Percentiles rank a stretch among this genome's conserved stretches.
Evolutionary conservation across 2,888 invertebrate species (phyloP).

Genomic region (Parapristionchus giblindavisi): DNA sequence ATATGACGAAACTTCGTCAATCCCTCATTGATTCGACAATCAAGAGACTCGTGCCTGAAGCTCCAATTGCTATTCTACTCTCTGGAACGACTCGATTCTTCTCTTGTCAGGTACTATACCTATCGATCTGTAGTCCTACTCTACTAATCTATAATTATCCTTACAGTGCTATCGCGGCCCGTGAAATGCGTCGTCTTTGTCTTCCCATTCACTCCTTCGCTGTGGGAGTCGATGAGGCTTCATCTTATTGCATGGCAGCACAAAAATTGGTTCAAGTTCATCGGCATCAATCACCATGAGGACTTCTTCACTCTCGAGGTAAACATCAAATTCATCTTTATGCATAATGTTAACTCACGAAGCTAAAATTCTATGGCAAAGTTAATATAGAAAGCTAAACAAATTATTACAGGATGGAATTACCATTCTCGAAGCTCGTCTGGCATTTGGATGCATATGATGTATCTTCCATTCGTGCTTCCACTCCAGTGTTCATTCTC

Average conservation of each 20-base stretch:
- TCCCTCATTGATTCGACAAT: slow-evolving; percentile 76
- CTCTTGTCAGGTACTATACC: slow-evolving; percentile 75
- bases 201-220: slow-evolving; percentile 81
- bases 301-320: slow-evolving; percentile 77
- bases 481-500: no score
- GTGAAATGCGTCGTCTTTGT: slow-evolving; percentile 68
- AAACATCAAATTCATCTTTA: neutral
- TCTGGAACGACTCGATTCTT: slow-evolving; percentile 86
- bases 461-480: no score
- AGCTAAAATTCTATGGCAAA: no score
- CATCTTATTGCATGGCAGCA: slow-evolving; percentile 86
- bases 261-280: slow-evolving; percentile 73
- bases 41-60: slow-evolving; percentile 85
- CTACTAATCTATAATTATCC: no score
- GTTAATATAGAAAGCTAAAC: no score
- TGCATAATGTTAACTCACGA: no score
- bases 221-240: slow-evolving; percentile 82
- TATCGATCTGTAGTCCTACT: no score
- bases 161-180: slow-evolving; percentile 74
- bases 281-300: slow-evolving; percentile 86
- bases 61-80: slow-evolving; percentile 84
- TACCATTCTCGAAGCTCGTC: no score
- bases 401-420: no score
- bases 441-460: no score
- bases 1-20: slow-evolving; percentile 56